phyloP scores from a whole-genome alignment of 2,888 invertebrate species.

The Vannuccia rotundouncinata region DNA sequence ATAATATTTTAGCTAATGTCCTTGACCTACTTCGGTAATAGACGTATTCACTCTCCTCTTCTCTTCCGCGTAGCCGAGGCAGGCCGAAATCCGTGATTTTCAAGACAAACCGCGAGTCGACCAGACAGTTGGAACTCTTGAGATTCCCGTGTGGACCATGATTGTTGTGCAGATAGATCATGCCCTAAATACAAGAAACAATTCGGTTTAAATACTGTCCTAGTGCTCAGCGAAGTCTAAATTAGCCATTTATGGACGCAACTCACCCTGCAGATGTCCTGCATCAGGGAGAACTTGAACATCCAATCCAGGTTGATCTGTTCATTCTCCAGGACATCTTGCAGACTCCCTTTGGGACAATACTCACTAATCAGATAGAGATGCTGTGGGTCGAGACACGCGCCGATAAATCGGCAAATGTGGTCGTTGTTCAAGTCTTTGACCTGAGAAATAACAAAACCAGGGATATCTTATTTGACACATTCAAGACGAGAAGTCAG shows the following conservation, averaged over 20 bases:
- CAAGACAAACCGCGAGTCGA: conserved; percentile 88
- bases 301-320: conserved; percentile 83
- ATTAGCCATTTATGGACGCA: too few species aligned
- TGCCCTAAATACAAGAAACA: conserved; percentile 66
- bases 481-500: too few species aligned
- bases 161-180: conserved; percentile 84
- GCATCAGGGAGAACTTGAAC: conserved; percentile 85
- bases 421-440: conserved; percentile 76
- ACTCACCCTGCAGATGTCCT: conserved; percentile 77
- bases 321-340: conserved; percentile 71
- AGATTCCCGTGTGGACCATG: conserved; percentile 85
- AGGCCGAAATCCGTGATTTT: conserved; percentile 95
- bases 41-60: conserved; percentile 42
- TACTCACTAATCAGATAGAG: conserved; percentile 87
- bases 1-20: too few species aligned
- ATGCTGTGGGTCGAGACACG: conserved; percentile 73
- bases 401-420: conserved; percentile 84
- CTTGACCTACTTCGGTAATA: conserved; percentile 37
- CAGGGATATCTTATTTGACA: too few species aligned
- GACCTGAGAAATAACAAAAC: too few species aligned
- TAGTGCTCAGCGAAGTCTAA: too few species aligned
- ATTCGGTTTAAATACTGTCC: too few species aligned
- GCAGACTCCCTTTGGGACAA: conserved; percentile 82
- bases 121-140: conserved; percentile 94
- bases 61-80: conserved; percentile 64